These are phyloP conservation scores for Cotesia glomerata DNA, from an alignment of 1,140 invertebrate species.

Conservation along the genomic window DNA sequence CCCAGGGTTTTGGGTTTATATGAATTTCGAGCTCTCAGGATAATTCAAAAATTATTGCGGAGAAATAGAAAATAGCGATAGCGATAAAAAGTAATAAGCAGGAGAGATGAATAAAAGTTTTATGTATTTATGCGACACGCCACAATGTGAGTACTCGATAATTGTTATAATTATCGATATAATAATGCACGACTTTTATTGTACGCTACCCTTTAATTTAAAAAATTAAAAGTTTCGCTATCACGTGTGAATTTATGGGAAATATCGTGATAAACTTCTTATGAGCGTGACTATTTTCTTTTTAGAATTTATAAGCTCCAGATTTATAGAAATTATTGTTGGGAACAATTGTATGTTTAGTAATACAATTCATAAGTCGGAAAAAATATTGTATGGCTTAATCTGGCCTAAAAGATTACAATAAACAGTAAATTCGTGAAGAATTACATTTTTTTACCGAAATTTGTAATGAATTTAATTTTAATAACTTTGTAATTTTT, in stretches of 20 bases:
- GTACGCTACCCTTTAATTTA: background rate
- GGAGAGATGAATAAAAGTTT: background rate
- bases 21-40: background rate
- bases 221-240: conserved; percentile 26
- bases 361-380: no score
- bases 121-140: conserved; percentile 27
- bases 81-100: no score
- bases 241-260: conserved; percentile 29
- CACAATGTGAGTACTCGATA: conserved; percentile 38
- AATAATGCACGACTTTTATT: background rate
- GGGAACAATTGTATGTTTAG: no score
- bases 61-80: no score
- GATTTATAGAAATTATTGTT: no score
- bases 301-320: background rate
- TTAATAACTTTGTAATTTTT: no score
- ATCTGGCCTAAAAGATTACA: no score
- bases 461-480: no score
- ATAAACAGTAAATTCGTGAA: no score
- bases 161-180: conserved; percentile 39
- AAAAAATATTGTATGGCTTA: no score
- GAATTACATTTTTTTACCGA: no score
- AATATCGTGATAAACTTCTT: conserved; percentile 13
- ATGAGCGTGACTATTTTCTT: conserved; percentile 4
- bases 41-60: background rate
- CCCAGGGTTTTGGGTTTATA: background rate